Percentiles rank a stretch among this genome's conserved stretches.
Conservation (phyloP, 2,888 invertebrate genomes). For the Ecliptopera silaceata region DNA sequence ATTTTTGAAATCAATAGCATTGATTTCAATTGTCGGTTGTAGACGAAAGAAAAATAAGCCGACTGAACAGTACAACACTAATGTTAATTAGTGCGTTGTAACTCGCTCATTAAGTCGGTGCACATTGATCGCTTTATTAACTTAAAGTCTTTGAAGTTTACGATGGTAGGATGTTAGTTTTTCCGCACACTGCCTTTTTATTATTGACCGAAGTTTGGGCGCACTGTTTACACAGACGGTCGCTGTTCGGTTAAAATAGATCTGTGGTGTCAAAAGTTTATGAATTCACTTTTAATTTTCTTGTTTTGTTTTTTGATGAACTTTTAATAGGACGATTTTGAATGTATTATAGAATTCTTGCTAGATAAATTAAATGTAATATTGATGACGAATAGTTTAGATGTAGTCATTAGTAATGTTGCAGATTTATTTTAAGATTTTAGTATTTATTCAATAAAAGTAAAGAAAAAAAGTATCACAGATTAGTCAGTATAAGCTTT, state of each 20-base stretch:
- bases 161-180: conserved; percentile 80
- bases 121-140: conserved; percentile 77
- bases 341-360: not conserved
- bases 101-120: conserved; percentile 62
- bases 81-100: conserved; percentile 65
- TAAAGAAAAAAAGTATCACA: too few species aligned
- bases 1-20: too few species aligned
- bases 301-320: conserved; percentile 38
- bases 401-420: too few species aligned
- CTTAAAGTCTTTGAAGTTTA: conserved; percentile 75
- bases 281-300: conserved; percentile 64
- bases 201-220: conserved; percentile 81
- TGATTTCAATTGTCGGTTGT: not conserved
- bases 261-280: conserved; percentile 78
- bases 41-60: conserved; percentile 2
- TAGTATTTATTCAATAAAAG: too few species aligned
- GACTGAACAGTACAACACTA: conserved; percentile 40
- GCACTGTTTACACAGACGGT: conserved; percentile 77
- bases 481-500: too few species aligned
- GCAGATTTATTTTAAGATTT: too few species aligned
- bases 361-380: too few species aligned
- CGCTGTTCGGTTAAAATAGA: conserved; percentile 73
- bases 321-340: not conserved
- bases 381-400: too few species aligned
- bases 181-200: conserved; percentile 82